Evolutionary conservation across 92 coral and sea anemone species (phyloP).

Genomic region (Porites divaricata): DNA sequence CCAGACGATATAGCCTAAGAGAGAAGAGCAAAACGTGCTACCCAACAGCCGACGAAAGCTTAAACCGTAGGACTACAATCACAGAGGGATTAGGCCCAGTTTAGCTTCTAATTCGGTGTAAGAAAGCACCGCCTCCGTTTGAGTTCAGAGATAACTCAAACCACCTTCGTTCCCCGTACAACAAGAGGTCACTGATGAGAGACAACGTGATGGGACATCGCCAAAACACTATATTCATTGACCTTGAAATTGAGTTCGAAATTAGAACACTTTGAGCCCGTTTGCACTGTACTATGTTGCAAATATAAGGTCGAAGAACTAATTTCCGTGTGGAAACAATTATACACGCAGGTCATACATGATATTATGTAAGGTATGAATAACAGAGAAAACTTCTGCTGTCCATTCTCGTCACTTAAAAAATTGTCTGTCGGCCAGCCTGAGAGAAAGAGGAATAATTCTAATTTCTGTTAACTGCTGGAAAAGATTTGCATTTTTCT

Average conservation of each 20-base stretch:
- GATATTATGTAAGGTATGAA: neutral
- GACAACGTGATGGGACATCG: constrained; percentile 33
- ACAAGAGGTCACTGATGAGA: constrained; percentile 41
- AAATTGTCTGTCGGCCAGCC: neutral
- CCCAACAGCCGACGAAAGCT: neutral
- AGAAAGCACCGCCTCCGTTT: neutral
- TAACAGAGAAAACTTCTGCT: neutral
- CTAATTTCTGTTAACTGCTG: neutral
- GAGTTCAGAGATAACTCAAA: neutral
- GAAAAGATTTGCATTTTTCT: neutral
- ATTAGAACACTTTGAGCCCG: constrained; percentile 1
- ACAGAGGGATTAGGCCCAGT: neutral
- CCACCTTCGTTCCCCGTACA: constrained; percentile 10
- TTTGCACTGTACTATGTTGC: neutral
- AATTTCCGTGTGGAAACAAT: constrained; percentile 53
- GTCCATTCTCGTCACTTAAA: neutral
- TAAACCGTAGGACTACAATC: neutral
- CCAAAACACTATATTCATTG: constrained; percentile 4
- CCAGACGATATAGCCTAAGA: too few species aligned
- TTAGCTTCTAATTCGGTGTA: neutral
- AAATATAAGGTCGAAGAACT: constrained; percentile 18
- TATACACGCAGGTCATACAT: constrained; percentile 19
- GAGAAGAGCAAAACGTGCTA: too few species aligned
- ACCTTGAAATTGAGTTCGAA: constrained; percentile 27
- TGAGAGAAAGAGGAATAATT: too few species aligned